These are phyloP conservation scores for Bemisia tabaci DNA, from an alignment of 1,140 invertebrate genomes.

Conservation along the genomic window DNA sequence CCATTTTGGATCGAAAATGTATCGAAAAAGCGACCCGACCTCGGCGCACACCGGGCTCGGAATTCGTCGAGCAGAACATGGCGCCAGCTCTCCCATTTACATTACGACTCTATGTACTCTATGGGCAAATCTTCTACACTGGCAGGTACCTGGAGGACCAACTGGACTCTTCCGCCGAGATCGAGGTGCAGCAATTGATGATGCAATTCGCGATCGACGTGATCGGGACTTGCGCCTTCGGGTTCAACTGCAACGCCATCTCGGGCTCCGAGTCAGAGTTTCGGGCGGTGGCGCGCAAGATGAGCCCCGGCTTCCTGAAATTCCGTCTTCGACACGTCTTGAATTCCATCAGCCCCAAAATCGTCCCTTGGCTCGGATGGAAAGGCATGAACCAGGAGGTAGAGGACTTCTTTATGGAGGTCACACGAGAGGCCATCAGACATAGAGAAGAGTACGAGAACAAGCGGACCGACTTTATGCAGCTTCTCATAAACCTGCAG, in stretches of 20 bases:
- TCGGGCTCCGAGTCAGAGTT: slow-evolving; percentile 23
- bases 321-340: neutral
- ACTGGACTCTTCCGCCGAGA: slow-evolving; percentile 27
- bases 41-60: no score
- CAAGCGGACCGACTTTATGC: slow-evolving; percentile 20
- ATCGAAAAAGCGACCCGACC: no score
- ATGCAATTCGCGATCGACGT: slow-evolving; percentile 29
- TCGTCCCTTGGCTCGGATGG: neutral
- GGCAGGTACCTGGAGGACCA: no score
- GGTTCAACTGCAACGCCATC: slow-evolving; percentile 26
- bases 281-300: slow-evolving; percentile 22
- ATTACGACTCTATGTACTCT: no score
- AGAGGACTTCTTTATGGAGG: neutral
- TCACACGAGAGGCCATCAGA: neutral
- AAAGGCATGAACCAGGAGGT: no score
- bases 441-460: slow-evolving; percentile 12
- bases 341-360: neutral
- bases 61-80: no score
- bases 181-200: slow-evolving; percentile 40
- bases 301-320: no score
- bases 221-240: slow-evolving; percentile 28
- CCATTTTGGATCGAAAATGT: no score
- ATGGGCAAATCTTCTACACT: no score
- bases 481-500: slow-evolving; percentile 15
- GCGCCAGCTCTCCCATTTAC: no score